phyloP scores from a whole-genome alignment of 2,797 vertebrate species.

The Crypturellus tataupa region DNA sequence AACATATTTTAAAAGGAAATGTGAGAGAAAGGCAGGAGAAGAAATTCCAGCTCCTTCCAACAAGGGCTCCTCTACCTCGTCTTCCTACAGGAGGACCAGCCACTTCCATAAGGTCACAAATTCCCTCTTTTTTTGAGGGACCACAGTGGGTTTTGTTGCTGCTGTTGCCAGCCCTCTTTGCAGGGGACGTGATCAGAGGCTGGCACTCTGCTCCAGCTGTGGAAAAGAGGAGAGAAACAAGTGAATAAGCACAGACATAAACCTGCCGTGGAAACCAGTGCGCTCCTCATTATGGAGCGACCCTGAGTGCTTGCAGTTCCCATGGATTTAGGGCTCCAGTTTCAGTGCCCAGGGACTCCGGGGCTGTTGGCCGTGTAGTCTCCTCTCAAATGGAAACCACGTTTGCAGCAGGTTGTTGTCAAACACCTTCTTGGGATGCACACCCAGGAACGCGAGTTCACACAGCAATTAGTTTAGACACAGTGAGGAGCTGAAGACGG shows the following conservation, averaged over 20 bases:
- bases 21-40: neutral
- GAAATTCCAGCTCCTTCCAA: neutral
- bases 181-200: neutral
- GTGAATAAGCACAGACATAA: neutral
- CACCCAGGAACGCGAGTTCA: neutral
- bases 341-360: neutral
- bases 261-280: neutral
- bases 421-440: neutral
- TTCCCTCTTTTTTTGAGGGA: neutral
- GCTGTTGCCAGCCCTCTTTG: neutral
- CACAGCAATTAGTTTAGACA: neutral
- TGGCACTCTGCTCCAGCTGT: neutral
- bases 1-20: neutral
- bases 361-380: neutral
- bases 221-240: neutral
- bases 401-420: neutral
- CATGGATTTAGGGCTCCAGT: neutral
- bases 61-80: neutral
- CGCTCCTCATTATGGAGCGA: neutral
- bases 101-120: fast-evolving
- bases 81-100: neutral
- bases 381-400: neutral
- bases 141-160: neutral
- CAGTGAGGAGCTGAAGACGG: neutral
- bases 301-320: fast-evolving